Base-by-base conservation (phyloP, 2,888 invertebrate species). In the Fragum whitleyi region DNA sequence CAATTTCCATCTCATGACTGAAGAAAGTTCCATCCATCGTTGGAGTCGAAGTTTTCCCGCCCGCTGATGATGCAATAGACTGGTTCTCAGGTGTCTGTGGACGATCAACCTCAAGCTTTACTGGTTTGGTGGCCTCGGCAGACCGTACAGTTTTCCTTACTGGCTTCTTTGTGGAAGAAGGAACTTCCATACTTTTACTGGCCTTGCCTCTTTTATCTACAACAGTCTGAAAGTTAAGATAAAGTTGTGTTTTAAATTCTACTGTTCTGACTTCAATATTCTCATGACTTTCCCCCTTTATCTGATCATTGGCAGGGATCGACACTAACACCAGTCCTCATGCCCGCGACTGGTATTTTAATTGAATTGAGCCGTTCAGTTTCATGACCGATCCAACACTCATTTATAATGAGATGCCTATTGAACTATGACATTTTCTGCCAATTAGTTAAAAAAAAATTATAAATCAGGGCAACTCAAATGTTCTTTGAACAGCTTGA, bases 41-140 rank as follows among this genome's bases (percentile, higher is more conserved):
- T 0, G 91, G 91, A 7, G 91, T 91, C 0, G 91, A 91, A 0
- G 91, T 90, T 65, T 91, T 90, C 2, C 86, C 86, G 0, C 87
- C 83, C 1, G 80, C 76, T 0, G 81, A 73, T 2, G 81, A 76
- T n/a, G 70, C 71, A 14, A 85, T 71, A 14, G 83, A 83, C 59
- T 83, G 84, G 69, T 87, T 86, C 21, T 86, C 86, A 7, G 85
- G 85, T 6, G 86, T 88, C 23, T 65, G 74, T 11, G 85, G 85
- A 3, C 75, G 57, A 5, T 59, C 59, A 11, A 29, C 9, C 21
- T 28, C 26, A 14, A 36, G 23, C 19, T 23, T 55, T n/a, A 29
- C 29, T 36, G 36, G 32, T 36, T 26, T 55, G 0, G 16, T 59
- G 11, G 68, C 9, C 23, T 61, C 69, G 0, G 61, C 69, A 19